These are phyloP conservation scores for Platalea minor DNA, from an alignment of 2,797 vertebrate genomes.

Conservation along the genomic window DNA sequence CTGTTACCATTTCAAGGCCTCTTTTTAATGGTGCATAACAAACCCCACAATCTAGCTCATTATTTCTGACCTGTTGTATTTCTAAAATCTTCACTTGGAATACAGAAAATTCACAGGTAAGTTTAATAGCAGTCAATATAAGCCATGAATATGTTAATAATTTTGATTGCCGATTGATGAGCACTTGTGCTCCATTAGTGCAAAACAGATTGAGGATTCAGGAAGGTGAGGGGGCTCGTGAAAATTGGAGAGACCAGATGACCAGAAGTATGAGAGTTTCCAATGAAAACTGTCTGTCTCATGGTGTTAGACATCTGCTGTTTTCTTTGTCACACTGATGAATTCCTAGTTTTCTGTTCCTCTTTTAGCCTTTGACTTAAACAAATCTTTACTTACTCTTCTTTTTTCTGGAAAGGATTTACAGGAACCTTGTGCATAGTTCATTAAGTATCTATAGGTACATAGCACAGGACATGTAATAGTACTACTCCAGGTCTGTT, in stretches of 20 bases:
- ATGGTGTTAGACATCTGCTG: background rate
- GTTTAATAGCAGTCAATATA: background rate
- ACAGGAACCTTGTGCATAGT: background rate
- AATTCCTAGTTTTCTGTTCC: background rate
- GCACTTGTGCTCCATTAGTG: background rate
- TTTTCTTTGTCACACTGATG: background rate
- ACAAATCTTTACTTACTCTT: background rate
- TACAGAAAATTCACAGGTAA: background rate
- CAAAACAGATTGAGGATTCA: background rate
- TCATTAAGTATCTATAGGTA: background rate
- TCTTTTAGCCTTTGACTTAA: background rate
- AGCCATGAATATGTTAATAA: background rate
- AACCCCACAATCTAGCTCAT: background rate
- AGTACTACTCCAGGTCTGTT: background rate
- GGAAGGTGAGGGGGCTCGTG: background rate
- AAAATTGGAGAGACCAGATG: background rate
- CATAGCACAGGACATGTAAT: background rate
- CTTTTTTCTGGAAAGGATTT: background rate
- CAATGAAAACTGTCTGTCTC: background rate
- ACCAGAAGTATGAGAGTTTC: background rate
- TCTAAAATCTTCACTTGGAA: background rate
- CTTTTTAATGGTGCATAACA: background rate
- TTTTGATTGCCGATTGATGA: background rate
- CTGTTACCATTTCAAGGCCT: background rate
- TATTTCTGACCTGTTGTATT: background rate